Evolutionary conservation across 2,113 vertebrate species (phyloP), one percentile per base, ranked within the genome.

Genomic region (Poeciliopsis prolifica): DNA sequence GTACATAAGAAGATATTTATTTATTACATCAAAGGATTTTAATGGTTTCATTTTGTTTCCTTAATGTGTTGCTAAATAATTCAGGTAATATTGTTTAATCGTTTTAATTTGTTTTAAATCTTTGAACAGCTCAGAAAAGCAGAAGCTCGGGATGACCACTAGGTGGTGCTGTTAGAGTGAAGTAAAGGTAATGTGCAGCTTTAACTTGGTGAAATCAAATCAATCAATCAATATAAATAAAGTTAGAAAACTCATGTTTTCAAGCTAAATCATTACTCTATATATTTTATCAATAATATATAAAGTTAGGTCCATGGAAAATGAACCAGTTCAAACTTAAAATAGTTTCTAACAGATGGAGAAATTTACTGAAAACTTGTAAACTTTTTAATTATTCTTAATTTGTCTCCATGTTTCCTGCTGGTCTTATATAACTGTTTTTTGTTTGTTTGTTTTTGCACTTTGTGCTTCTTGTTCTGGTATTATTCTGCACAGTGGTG

Each of bases 141-240:
- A 15, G 4, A 0, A 35, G 31, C 29, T 29, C 13, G 58, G 35
- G 4, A 2, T 1, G 63, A 0, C 76, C 67, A 75, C 76, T 14
- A 79, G 72, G 31, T 30, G 76, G 26, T n/a, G 26, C 73, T 31
- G 77, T 65, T 84, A 28, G 8, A 28, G 9, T 0, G 0, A 26
- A 2, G 13, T 7, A 40, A 35, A 60, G 31, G 28, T 54, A 19
- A 74, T 1, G 11, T 12, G 17, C 14, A 40, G 33, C 19, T 28
- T 9, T 2, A 40, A 63, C 28, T 48, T n/a, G 44, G 17, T 26
- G 12, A 4, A 72, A 72, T 62, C 33, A 33, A 30, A 1, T 24
- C 4, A 30, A 12, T 70, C 7, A 17, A 0, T 24, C 13, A 48
- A 40, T 3, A 48, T 3, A 24, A 17, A 6, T 4, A 40, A 5